phyloP scores from a whole-genome alignment of 1,140 invertebrate genomes.

The Tetragnatha versicolor region DNA sequence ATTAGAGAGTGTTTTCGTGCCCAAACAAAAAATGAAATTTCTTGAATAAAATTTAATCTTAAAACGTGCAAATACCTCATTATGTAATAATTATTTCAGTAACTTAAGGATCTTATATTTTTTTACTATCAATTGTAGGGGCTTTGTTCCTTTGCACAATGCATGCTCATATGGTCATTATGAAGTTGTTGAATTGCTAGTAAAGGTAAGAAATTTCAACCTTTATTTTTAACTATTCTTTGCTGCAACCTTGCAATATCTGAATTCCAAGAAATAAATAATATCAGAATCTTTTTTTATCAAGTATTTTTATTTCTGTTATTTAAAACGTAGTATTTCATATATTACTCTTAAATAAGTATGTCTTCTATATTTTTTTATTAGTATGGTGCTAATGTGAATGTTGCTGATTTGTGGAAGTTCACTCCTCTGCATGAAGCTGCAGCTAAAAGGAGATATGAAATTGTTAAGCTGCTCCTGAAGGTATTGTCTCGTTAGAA shows the following conservation, averaged over 20 bases:
- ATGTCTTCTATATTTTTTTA: not conserved
- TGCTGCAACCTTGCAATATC: too few species aligned
- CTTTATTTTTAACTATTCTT: too few species aligned
- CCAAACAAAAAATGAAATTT: too few species aligned
- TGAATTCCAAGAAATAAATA: too few species aligned
- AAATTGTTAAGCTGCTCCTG: slow-evolving; percentile 90
- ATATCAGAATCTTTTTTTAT: too few species aligned
- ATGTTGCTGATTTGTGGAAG: slow-evolving; percentile 96
- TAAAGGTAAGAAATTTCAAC: slow-evolving; percentile 68
- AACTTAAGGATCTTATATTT: slow-evolving; percentile 1
- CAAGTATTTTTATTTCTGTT: too few species aligned
- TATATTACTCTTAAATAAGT: too few species aligned
- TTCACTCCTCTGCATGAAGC: slow-evolving; percentile 97
- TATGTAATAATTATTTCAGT: too few species aligned
- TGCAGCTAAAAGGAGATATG: slow-evolving; percentile 93
- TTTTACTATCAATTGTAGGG: slow-evolving; percentile 66
- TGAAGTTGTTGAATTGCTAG: slow-evolving; percentile 82
- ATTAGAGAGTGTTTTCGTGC: too few species aligned
- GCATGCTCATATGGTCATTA: slow-evolving; percentile 76
- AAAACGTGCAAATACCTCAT: too few species aligned
- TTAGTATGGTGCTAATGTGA: slow-evolving; percentile 86
- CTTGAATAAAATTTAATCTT: too few species aligned
- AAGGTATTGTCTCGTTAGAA: slow-evolving; percentile 69
- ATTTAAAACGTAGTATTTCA: too few species aligned
- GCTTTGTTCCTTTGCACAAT: slow-evolving; percentile 83